Percentiles rank a stretch among this genome's conserved stretches.
phyloP scores from a whole-genome alignment of 2,888 invertebrate species.

The Gastracanthus pulcherrimus region DNA sequence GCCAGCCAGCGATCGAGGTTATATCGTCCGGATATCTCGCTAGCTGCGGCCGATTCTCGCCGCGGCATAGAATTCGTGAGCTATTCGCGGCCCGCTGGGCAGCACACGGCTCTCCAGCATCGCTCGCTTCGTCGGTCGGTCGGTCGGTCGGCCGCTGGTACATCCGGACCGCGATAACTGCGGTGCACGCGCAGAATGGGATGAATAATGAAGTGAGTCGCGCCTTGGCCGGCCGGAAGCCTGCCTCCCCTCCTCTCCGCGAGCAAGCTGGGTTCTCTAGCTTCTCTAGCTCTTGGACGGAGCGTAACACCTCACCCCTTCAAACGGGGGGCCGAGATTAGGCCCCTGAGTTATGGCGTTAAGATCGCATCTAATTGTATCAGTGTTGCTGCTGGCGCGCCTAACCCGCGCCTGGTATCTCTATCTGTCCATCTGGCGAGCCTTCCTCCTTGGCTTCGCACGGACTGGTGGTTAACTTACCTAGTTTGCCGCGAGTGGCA shows the following conservation, averaged over 20 bases:
- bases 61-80: slow-evolving; percentile 68
- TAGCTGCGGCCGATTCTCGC: slow-evolving; percentile 63
- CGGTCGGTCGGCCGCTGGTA: slow-evolving; percentile 62
- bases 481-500: slow-evolving; percentile 41
- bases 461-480: slow-evolving; percentile 58
- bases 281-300: slow-evolving; percentile 8
- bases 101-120: too few relatives aligned
- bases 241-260: too few relatives aligned
- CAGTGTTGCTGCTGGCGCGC: slow-evolving; percentile 66
- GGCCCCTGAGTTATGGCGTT: slow-evolving; percentile 76
- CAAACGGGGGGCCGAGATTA: slow-evolving; percentile 69
- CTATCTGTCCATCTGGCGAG: slow-evolving; percentile 69
- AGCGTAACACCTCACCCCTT: neutral
- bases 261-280: slow-evolving; percentile 61
- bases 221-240: slow-evolving; percentile 72
- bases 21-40: slow-evolving; percentile 59
- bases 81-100: slow-evolving; percentile 65
- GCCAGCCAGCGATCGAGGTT: slow-evolving; percentile 10
- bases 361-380: slow-evolving; percentile 78
- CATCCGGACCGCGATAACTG: slow-evolving; percentile 63
- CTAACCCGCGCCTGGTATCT: slow-evolving; percentile 40
- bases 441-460: slow-evolving; percentile 54
- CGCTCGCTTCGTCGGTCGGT: slow-evolving; percentile 52
- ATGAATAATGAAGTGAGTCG: slow-evolving; percentile 77
- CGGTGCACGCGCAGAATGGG: slow-evolving; percentile 66